Conservation (phyloP, 2,797 vertebrate species). For the Microctenopoma lineatum region DNA sequence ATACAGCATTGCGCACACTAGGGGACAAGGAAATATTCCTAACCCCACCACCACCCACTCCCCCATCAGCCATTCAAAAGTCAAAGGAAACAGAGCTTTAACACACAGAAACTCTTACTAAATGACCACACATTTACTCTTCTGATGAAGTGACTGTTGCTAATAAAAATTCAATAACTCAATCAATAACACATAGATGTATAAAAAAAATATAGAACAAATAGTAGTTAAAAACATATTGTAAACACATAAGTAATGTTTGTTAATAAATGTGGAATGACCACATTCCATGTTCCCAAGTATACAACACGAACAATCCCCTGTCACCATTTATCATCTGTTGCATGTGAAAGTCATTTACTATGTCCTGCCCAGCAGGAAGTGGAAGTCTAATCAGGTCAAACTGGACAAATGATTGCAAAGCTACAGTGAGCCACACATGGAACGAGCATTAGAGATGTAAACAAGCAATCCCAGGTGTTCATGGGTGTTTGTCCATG, state of each 20-base stretch:
- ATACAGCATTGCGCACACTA: slow-evolving; percentile 82
- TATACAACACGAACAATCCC: slow-evolving; percentile 36
- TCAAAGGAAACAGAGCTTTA: slow-evolving; percentile 54
- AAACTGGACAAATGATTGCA: slow-evolving; percentile 15
- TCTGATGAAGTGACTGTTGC: neutral
- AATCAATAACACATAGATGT: neutral
- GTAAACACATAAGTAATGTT: neutral
- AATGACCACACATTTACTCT: slow-evolving; percentile 45
- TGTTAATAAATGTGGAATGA: too few species aligned
- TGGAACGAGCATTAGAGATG: slow-evolving; percentile 21
- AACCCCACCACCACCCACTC: slow-evolving; percentile 37
- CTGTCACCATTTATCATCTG: slow-evolving; percentile 27
- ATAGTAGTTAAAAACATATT: neutral
- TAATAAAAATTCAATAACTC: neutral
- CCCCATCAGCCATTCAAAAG: slow-evolving; percentile 51
- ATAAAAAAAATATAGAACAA: neutral
- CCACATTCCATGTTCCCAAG: slow-evolving; percentile 19
- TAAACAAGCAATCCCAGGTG: slow-evolving; percentile 16
- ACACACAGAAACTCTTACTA: slow-evolving; percentile 42
- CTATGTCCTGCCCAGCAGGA: slow-evolving; percentile 30
- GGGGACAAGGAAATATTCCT: slow-evolving; percentile 82
- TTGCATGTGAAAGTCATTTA: slow-evolving; percentile 31
- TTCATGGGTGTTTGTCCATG: neutral
- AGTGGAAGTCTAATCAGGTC: slow-evolving; percentile 41
- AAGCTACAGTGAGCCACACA: slow-evolving; percentile 15